Percentiles rank a stretch among this genome's conserved stretches.
Conservation (phyloP, 1,140 invertebrate species). For the Spodoptera frugiperda region DNA sequence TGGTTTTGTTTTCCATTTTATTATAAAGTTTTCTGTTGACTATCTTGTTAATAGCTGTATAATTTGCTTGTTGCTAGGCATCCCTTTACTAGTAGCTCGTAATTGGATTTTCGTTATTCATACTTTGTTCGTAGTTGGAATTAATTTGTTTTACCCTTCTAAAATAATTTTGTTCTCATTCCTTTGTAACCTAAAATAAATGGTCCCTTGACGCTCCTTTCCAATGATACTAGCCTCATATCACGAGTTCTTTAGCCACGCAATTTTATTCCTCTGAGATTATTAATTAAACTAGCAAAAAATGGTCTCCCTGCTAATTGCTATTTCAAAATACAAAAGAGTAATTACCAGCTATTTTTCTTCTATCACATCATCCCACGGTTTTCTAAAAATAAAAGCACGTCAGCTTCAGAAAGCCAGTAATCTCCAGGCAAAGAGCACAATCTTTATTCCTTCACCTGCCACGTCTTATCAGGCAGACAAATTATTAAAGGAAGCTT, state of each 20-base stretch:
- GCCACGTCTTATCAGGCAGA: slow-evolving; percentile 33
- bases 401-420: neutral
- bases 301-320: no score
- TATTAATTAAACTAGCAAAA: neutral
- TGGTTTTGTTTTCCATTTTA: slow-evolving; percentile 13
- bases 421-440: neutral
- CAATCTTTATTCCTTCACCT: slow-evolving; percentile 16
- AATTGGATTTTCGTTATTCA: neutral
- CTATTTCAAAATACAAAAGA: neutral
- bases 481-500: slow-evolving; percentile 41
- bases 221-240: no score
- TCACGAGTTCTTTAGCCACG: no score
- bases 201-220: no score
- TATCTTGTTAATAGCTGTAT: neutral
- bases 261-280: neutral
- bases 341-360: neutral
- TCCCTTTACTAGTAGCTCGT: neutral
- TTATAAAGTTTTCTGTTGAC: neutral
- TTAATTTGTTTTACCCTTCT: neutral
- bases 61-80: neutral
- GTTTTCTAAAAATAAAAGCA: neutral
- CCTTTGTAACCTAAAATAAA: no score
- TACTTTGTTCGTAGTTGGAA: neutral
- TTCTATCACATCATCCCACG: neutral
- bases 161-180: no score